Evolutionary conservation across 2,113 vertebrate genomes (phyloP), one percentile per base, ranked within the genome.

Genomic region (Rhagologus leucostigma): DNA sequence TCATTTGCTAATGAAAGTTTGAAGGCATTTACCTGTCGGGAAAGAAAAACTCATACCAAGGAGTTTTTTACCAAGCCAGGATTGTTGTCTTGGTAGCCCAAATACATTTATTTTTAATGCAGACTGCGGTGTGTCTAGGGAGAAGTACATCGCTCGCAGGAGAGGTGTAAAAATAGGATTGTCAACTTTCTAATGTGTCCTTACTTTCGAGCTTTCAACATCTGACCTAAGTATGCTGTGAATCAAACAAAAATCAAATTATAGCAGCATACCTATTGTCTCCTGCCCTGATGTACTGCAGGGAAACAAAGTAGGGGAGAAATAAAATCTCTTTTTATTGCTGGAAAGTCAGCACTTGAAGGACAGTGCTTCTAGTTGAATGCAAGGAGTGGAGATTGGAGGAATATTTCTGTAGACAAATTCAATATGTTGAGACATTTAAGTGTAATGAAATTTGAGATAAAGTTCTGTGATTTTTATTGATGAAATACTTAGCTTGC

Each of bases 231-330:
- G 88, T 81, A 37, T 63, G 88, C 90, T 80, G 85, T 91, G 88
- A 96, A 97, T 96, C 95, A 95, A 92, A 86, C 24, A 50, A 73
- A 93, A 96, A 93, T 89, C 71, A 93, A 88, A 90, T 95, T 92
- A 92, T 59, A 77, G 71, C 35, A 50, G 76, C 3, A 2, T 88
- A 86, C 74, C 88, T 86, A 12, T 92, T 95, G 94, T 95, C 86
- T 92, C 73, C 35, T 39, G 26, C 41, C 64, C 71, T 95, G 90
- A 90, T 88, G 68, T 86, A 92, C 91, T 67, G 90, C 85, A 77
- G 74, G 60, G 55, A 90, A 92, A 70, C 71, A 35, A 83, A 90
- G 32, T 32, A 88, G 88, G 86, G 77, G 71, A 90, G 79, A 80
- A 90, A 90, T 95, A 95, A 93, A 93, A 91, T 87, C 84, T 80